These are phyloP conservation scores for Maccullochella peelii DNA, from an alignment of 2,113 vertebrate species.

Conservation along the genomic window DNA sequence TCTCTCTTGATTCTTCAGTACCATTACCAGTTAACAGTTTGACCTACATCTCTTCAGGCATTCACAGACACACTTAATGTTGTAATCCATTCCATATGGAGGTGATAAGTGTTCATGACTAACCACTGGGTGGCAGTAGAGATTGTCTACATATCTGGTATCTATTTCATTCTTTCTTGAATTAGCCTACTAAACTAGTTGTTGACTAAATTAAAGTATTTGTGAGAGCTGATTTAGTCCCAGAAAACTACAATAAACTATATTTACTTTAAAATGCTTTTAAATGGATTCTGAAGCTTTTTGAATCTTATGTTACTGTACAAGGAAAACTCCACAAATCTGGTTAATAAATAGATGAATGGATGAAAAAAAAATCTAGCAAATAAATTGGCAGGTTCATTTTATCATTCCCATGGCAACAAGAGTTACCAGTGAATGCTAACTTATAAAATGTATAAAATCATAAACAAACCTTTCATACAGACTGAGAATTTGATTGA, in stretches of 20 bases:
- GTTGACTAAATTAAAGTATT: background rate
- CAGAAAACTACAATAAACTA: background rate
- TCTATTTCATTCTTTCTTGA: background rate
- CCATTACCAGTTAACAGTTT: background rate
- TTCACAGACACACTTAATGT: background rate
- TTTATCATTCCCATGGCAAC: background rate
- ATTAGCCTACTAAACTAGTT: background rate
- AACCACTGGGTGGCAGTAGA: constrained; percentile 64
- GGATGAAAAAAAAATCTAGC: background rate
- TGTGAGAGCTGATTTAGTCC: background rate
- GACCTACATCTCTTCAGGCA: constrained; percentile 20
- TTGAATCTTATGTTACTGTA: background rate
- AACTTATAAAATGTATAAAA: background rate
- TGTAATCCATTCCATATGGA: constrained; percentile 53
- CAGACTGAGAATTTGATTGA: background rate
- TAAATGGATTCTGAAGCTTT: background rate
- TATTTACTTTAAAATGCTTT: background rate
- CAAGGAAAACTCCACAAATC: background rate
- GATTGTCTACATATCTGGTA: background rate
- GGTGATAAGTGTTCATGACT: background rate
- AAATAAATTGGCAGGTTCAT: background rate
- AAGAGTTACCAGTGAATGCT: background rate
- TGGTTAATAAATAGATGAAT: background rate
- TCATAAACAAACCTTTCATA: background rate
- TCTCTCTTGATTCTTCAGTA: background rate